Evolutionary conservation across 2,113 vertebrate species (phyloP).

Genomic region (Ranitomeya imitator): DNA sequence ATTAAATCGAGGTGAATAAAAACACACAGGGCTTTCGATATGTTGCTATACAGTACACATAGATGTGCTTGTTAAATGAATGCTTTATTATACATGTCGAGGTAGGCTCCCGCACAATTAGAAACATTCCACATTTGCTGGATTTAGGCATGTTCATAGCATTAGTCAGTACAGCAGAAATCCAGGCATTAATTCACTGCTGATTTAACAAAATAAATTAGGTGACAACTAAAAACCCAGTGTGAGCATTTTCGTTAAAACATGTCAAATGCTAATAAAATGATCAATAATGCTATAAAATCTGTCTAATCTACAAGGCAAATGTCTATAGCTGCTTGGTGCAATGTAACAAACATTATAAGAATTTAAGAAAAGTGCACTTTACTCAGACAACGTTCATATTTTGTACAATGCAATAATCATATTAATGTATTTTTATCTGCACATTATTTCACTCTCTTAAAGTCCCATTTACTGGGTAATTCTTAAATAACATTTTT

Average conservation of each 20-base stretch:
- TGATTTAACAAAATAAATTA: conserved; percentile 46
- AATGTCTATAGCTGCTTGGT: conserved; percentile 5
- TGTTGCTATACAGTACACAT: neutral
- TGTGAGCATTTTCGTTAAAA: conserved; percentile 47
- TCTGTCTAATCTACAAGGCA: conserved; percentile 43
- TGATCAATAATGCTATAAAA: conserved; percentile 46
- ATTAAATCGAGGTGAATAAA: neutral
- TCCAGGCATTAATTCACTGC: conserved; percentile 40
- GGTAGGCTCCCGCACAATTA: neutral
- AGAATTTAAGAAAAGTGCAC: conserved; percentile 41
- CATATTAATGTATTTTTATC: conserved; percentile 34
- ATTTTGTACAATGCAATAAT: conserved; percentile 32
- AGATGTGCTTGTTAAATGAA: neutral
- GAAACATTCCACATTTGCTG: neutral
- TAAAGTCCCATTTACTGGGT: conserved; percentile 21
- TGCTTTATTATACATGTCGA: neutral
- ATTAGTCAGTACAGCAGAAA: conserved; percentile 43
- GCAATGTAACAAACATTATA: conserved; percentile 31
- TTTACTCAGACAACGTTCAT: conserved; percentile 34
- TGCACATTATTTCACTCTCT: conserved; percentile 15
- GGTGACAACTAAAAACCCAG: conserved; percentile 40
- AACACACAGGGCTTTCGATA: neutral
- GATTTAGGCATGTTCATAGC: conserved; percentile 20
- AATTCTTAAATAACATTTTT: conserved; percentile 3
- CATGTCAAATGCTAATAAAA: conserved; percentile 46